A percentile compares a stretch with the other conserved stretches of the same genome.
phyloP scores from a whole-genome alignment of 92 coral and sea anemone species.

The Scolanthus callimorphus region DNA sequence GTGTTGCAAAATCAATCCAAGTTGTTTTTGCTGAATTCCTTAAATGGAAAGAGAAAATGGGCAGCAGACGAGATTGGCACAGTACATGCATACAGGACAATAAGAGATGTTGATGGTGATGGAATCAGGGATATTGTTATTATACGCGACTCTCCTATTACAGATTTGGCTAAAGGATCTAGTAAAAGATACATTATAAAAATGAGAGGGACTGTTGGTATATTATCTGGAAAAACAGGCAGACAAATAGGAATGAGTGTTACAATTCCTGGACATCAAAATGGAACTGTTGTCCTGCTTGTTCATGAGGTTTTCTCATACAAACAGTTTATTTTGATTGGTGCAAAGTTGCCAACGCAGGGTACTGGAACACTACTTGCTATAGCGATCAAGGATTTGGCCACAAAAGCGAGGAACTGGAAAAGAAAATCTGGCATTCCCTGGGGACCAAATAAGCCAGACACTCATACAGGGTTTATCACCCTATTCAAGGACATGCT shows the following conservation, averaged over 20 bases:
- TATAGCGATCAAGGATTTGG: slow-evolving; percentile 43
- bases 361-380: slow-evolving; percentile 49
- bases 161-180: neutral
- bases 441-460: slow-evolving; percentile 62
- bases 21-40: slow-evolving; percentile 19
- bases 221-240: slow-evolving; percentile 70
- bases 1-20: slow-evolving; percentile 29
- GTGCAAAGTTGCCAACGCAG: slow-evolving; percentile 11
- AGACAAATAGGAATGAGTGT: slow-evolving; percentile 40
- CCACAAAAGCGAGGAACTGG: slow-evolving; percentile 12
- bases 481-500: slow-evolving; percentile 23
- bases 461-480: slow-evolving; percentile 52
- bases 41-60: slow-evolving; percentile 58
- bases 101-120: slow-evolving; percentile 43
- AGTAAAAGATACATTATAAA: neutral
- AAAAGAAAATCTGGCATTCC: slow-evolving; percentile 12
- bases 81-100: slow-evolving; percentile 35
- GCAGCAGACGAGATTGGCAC: slow-evolving; percentile 11
- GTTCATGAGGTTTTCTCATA: slow-evolving; percentile 18
- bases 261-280: slow-evolving; percentile 1
- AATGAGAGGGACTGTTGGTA: slow-evolving; percentile 3
- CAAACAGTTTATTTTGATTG: slow-evolving; percentile 54
- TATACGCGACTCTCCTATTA: neutral
- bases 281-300: slow-evolving; percentile 16
- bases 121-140: slow-evolving; percentile 49